These are phyloP conservation scores for Drusus annulatus DNA, from an alignment of 1,140 invertebrate genomes.

Conservation along the genomic window DNA sequence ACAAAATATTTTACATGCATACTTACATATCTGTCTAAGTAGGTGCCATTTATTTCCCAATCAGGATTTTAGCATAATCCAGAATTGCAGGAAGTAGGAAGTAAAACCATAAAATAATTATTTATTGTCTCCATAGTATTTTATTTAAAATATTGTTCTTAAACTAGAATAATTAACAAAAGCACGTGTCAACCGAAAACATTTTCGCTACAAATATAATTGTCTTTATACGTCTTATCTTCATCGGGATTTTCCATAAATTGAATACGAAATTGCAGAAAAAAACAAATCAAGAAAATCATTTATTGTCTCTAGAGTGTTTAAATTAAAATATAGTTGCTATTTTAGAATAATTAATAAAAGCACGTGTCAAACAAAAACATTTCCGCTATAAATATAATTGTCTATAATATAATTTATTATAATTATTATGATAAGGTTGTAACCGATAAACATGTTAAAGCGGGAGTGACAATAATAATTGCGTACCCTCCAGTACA, in stretches of 20 bases:
- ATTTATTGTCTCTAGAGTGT: slow-evolving; percentile 28
- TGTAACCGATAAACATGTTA: slow-evolving; percentile 32
- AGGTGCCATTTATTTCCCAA: too few relatives aligned
- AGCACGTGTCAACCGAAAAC: slow-evolving; percentile 27
- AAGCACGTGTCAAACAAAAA: slow-evolving; percentile 33
- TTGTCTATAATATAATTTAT: neutral
- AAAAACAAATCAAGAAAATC: neutral
- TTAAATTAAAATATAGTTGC: slow-evolving; percentile 33
- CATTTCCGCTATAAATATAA: slow-evolving; percentile 28
- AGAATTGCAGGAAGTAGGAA: neutral
- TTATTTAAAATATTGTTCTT: slow-evolving; percentile 36
- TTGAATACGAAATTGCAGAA: neutral
- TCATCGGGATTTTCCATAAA: too few relatives aligned
- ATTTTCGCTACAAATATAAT: slow-evolving; percentile 31
- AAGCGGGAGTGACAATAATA: slow-evolving; percentile 20
- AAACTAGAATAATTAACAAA: slow-evolving; percentile 20
- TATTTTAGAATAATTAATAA: slow-evolving; percentile 20
- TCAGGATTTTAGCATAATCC: too few relatives aligned
- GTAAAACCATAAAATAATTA: neutral
- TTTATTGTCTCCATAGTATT: slow-evolving; percentile 32
- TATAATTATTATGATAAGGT: slow-evolving; percentile 6
- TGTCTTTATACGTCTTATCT: too few relatives aligned
- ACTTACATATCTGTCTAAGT: too few relatives aligned
- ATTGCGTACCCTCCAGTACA: slow-evolving; percentile 7
- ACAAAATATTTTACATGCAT: too few relatives aligned